Percentiles rank a stretch among this genome's conserved stretches.
These are phyloP conservation scores for Oithona nana DNA, from an alignment of 2,888 invertebrate species.

Conservation along the genomic window DNA sequence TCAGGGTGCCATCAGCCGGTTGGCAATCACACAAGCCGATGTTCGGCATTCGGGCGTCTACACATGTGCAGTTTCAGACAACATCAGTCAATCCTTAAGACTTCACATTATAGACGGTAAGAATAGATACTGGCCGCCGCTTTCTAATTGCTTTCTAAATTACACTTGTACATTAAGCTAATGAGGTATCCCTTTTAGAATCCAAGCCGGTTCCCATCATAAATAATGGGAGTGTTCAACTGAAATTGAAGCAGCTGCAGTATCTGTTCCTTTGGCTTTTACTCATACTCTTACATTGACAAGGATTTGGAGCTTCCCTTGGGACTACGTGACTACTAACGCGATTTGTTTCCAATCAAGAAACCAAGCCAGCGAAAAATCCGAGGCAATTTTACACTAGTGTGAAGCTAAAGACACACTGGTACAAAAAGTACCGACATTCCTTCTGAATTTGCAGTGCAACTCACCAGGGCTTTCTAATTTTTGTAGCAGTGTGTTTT, in stretches of 20 bases:
- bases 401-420: no score
- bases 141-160: background rate
- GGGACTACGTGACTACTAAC: background rate
- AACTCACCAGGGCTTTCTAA: no score
- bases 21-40: constrained; percentile 1
- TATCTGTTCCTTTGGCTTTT: no score
- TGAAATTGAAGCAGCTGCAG: no score
- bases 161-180: background rate
- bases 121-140: background rate
- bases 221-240: background rate
- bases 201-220: background rate
- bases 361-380: no score
- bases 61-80: background rate
- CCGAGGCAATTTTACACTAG: no score
- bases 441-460: no score
- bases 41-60: constrained; percentile 2
- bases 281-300: no score
- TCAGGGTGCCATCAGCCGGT: background rate
- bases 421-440: no score
- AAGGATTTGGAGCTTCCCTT: background rate
- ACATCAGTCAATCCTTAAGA: background rate
- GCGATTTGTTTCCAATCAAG: no score
- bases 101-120: constrained; percentile 5
- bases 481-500: no score
- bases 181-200: background rate